Base-by-base conservation (phyloP, 2,888 invertebrate genomes). In the Cacoxenus indagator region DNA sequence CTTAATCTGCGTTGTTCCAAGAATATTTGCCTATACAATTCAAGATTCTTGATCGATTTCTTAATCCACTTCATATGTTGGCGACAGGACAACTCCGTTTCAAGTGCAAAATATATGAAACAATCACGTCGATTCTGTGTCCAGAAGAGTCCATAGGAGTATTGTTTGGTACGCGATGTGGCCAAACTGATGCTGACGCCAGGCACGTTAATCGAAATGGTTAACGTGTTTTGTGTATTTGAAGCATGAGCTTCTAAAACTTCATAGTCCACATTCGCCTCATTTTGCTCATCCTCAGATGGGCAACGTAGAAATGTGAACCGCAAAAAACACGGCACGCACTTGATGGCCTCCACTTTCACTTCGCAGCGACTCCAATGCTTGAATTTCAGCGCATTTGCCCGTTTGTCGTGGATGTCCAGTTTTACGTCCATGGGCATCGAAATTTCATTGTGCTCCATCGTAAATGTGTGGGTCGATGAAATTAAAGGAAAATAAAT, bases 21-120 rank as follows among this genome's bases (percentile, higher is more conserved):
- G 61, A 87, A 86, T 19, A 88, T 81, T 76, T 87, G 85, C 0
- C 89, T 79, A 74, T 88, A 85, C 11, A 87, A 62, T 70, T 88
- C 88, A 37, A 88, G 79, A 73, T 87, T 88, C 64, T 87, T 88
- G 1, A 88, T 87, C 0, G 89, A 88, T 72, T 86, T 87, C 24
- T 87, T 87, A 37, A 88, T 80, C 88, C 88, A 88, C 74, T 87
- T 87, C 87, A 88, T 88, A 70, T 88, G 89, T 0, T 81, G 82
- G 2, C 87, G 85, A 70, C 85, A 88, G 9, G 82, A 80, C 2
- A 76, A 70, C 69, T 87, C 85, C 0, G 87, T 85, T 54, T 88
- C 89, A 8, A 88, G 76, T 2, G 88, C 85, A 75, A 88, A 86
- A 67, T 88, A 88, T 8, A 88, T 85, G 24, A 84, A 86, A 70